Percentiles rank a stretch among this genome's conserved stretches.
These are phyloP conservation scores for Aculops lycopersici DNA, from an alignment of 1,140 invertebrate species.

Conservation along the genomic window DNA sequence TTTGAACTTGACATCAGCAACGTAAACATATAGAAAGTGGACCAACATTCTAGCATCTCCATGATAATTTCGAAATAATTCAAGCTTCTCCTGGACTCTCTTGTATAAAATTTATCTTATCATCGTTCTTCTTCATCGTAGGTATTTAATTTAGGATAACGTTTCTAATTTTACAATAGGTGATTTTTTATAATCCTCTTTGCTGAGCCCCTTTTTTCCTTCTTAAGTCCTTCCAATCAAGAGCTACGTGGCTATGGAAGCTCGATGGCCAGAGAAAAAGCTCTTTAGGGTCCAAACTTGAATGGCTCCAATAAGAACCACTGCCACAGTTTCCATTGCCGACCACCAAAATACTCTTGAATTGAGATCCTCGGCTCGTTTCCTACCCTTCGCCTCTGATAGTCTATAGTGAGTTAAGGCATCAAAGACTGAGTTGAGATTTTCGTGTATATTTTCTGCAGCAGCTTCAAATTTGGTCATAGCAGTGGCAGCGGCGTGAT, in stretches of 20 bases:
- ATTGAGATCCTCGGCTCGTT: conserved; percentile 77
- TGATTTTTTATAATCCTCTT: too few relatives aligned
- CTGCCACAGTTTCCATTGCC: conserved; percentile 44
- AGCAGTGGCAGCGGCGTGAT: conserved; percentile 60
- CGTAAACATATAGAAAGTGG: too few relatives aligned
- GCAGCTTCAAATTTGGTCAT: conserved; percentile 87
- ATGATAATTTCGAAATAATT: too few relatives aligned
- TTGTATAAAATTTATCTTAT: too few relatives aligned
- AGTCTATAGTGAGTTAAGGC: conserved; percentile 84
- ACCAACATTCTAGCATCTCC: too few relatives aligned
- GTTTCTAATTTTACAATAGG: too few relatives aligned
- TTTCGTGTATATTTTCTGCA: conserved; percentile 51
- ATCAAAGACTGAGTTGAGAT: conserved; percentile 51
- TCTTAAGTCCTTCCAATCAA: too few relatives aligned
- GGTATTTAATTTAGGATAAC: too few relatives aligned
- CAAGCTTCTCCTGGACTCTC: too few relatives aligned
- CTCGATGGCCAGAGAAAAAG: conserved; percentile 62
- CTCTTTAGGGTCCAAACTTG: conserved; percentile 73
- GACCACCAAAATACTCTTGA: conserved; percentile 74
- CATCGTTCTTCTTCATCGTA: too few relatives aligned
- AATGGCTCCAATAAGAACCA: conserved; percentile 45
- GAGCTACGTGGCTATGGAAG: conserved; percentile 1
- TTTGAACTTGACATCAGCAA: too few relatives aligned
- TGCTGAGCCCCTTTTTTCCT: too few relatives aligned
- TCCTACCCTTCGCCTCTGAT: conserved; percentile 63